Conservation (phyloP, 2,888 invertebrate species). For the Charanyca ferruginea region DNA sequence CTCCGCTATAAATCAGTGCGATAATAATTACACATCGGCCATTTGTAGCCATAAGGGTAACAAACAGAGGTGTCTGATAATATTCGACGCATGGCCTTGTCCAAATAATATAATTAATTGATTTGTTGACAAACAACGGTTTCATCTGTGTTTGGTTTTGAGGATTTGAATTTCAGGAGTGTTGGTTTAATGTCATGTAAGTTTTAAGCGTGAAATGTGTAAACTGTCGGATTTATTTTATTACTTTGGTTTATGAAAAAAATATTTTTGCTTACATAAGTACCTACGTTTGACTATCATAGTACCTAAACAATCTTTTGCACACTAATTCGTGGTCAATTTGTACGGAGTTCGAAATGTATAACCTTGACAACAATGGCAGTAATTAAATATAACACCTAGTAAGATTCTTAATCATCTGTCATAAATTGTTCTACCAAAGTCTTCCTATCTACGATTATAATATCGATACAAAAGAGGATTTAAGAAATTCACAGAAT, state of each 20-base stretch:
- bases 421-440: too few species aligned
- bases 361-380: too few species aligned
- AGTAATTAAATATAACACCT: too few species aligned
- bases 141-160: conserved; percentile 47
- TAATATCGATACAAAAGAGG: background rate
- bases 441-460: too few species aligned
- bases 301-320: too few species aligned
- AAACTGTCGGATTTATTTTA: conserved; percentile 10
- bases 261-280: background rate
- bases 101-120: conserved; percentile 57
- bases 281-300: too few species aligned
- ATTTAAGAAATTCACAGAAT: background rate
- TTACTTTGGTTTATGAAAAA: background rate
- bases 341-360: too few species aligned
- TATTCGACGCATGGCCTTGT: conserved; percentile 54
- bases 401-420: too few species aligned
- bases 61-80: conserved; percentile 78
- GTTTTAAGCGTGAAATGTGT: conserved; percentile 22
- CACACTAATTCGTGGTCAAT: too few species aligned
- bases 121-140: conserved; percentile 59
- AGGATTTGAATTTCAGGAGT: conserved; percentile 16
- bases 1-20: conserved; percentile 84
- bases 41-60: conserved; percentile 83
- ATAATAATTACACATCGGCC: conserved; percentile 87
- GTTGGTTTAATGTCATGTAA: conserved; percentile 21